phyloP scores from a whole-genome alignment of 2,888 invertebrate genomes.

The Caenorhabditis virilis region DNA sequence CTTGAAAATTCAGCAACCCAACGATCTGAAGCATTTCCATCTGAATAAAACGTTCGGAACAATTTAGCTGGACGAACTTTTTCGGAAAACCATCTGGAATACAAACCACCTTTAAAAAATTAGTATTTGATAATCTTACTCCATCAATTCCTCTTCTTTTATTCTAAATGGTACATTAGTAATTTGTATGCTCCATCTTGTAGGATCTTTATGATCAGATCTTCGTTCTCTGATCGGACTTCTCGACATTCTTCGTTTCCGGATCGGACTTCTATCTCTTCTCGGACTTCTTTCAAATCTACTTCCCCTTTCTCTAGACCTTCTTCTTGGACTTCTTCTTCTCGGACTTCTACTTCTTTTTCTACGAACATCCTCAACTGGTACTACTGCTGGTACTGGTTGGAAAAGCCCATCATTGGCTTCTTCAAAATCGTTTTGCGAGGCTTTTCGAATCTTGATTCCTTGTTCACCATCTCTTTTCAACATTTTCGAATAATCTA shows the following conservation, averaged over 20 bases:
- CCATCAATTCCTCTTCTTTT: slow-evolving; percentile 48
- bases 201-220: slow-evolving; percentile 36
- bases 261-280: slow-evolving; percentile 4
- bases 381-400: not conserved
- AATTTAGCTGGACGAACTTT: slow-evolving; percentile 43
- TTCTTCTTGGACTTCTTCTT: slow-evolving; percentile 18
- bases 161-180: slow-evolving; percentile 59
- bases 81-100: slow-evolving; percentile 43
- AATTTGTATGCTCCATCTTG: slow-evolving; percentile 53
- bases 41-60: slow-evolving; percentile 46
- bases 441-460: slow-evolving; percentile 50
- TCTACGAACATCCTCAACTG: slow-evolving; percentile 6
- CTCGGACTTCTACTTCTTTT: too few relatives aligned
- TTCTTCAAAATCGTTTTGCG: slow-evolving; percentile 40
- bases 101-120: too few relatives aligned
- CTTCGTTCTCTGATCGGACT: slow-evolving; percentile 13
- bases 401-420: slow-evolving; percentile 74
- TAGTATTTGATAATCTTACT: too few relatives aligned
- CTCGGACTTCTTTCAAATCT: not conserved
- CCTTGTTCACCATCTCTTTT: slow-evolving; percentile 54
- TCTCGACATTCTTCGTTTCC: slow-evolving; percentile 14
- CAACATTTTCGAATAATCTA: slow-evolving; percentile 47
- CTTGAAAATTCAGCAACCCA: slow-evolving; percentile 62
- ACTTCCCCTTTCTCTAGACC: not conserved
- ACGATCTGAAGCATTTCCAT: slow-evolving; percentile 57